Conservation (phyloP, 2,797 vertebrate genomes). For the Cyprinodon diabolis region DNA sequence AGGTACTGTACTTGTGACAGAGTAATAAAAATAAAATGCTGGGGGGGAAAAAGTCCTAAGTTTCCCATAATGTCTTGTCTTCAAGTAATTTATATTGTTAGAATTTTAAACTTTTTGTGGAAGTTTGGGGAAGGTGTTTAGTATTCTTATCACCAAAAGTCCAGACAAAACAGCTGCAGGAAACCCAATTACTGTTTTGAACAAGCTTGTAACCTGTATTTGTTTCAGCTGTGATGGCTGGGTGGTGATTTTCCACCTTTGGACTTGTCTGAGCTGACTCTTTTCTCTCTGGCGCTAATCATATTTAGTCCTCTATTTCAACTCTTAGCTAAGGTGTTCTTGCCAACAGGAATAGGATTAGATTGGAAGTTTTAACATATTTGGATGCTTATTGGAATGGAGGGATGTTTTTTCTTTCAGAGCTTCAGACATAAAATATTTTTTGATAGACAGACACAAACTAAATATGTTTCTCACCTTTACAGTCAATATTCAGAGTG, state of each 20-base stretch:
- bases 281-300: constrained; percentile 10
- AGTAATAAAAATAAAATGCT: too few species aligned
- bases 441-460: neutral
- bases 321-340: neutral
- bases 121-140: neutral
- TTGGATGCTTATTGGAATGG: neutral
- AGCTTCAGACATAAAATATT: neutral
- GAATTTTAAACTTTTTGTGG: constrained; percentile 13
- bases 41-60: too few species aligned
- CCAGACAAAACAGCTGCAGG: constrained; percentile 13
- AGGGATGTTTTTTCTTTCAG: neutral
- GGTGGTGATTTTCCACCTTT: constrained; percentile 14
- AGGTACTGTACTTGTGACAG: too few species aligned
- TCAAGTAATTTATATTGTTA: constrained; percentile 30
- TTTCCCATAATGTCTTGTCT: too few species aligned
- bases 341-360: neutral
- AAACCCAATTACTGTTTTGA: constrained; percentile 22
- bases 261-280: constrained; percentile 4
- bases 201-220: constrained; percentile 10
- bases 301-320: constrained; percentile 7
- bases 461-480: neutral
- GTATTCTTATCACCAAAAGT: constrained; percentile 36
- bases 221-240: neutral
- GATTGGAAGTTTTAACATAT: neutral
- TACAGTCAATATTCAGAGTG: too few species aligned